Conservation (phyloP, 23 tunicate genomes). For the Clavelina lepadiformis region DNA sequence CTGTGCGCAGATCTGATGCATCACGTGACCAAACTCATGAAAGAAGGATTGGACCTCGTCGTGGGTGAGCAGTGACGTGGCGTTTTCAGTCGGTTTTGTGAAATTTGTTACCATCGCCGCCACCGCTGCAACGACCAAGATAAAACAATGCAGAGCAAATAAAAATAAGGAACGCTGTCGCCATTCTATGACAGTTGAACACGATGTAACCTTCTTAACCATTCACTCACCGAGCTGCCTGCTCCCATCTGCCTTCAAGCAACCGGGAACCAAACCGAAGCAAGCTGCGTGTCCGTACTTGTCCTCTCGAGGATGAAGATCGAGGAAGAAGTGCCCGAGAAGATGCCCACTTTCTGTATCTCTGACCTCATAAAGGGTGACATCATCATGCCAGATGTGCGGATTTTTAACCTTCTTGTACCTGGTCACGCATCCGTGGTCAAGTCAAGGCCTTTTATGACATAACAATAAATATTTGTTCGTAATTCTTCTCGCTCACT, state of each 20-base stretch:
- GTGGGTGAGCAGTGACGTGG: constrained; percentile 62
- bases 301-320: constrained; percentile 73
- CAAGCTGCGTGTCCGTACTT: constrained; percentile 96
- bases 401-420: constrained; percentile 42
- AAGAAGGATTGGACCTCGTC: constrained; percentile 89
- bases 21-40: constrained; percentile 96
- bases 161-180: no score
- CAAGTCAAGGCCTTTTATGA: not conserved
- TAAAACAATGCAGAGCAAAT: no score
- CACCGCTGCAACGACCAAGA: constrained; percentile 57
- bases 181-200: no score
- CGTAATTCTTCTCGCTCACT: no score
- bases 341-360: constrained; percentile 38
- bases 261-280: constrained; percentile 77
- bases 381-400: constrained; percentile 74
- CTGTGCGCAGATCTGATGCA: constrained; percentile 94
- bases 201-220: no score
- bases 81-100: constrained; percentile 64
- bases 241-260: constrained; percentile 69
- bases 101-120: constrained; percentile 97
- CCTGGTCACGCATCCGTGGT: constrained; percentile 18
- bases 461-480: not conserved
- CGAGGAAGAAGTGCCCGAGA: constrained; percentile 80
- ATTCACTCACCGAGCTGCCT: constrained; percentile 67
- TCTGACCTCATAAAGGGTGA: constrained; percentile 57